Evolutionary conservation across 2,888 invertebrate genomes (phyloP), one percentile per base, ranked within the genome.

Genomic region (Geotrupes spiniger): DNA sequence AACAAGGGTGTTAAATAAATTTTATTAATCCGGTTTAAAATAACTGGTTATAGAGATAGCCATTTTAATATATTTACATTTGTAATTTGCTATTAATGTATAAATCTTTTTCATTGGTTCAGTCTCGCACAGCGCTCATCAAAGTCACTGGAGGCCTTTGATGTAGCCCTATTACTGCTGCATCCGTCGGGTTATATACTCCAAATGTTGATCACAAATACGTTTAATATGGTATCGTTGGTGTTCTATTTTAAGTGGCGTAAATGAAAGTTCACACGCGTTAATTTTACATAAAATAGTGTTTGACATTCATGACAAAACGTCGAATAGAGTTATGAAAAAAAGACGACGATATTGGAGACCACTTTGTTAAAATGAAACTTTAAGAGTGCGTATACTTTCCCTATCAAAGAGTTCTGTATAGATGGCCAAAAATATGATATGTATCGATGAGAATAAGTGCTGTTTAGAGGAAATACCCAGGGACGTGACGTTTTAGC

Each of bases 11-110:
- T 21, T 21, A 21, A 21, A 21, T 21, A 21, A 21, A 21, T 21
- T 21, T 21, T 21, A 21, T 4, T 21, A 21, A 21, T 21, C 6
- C 6, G 3, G 21, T 21, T 21, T 21, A 21, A 21, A 21, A 21
- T 21, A 21, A 21, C 21, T 21, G 21, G 21, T 21, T 21, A 21
- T 21, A 21, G 3, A 6, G 21, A 21, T 21, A 21, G 21, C 21
- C 21, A 54, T 56, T 56, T 56, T 52, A 28, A 36, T 42, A 31
- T 56, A 56, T 56, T 56, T 58, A 47, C 52, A 51, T 56, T 58
- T 53, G 51, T 50, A 56, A 58, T 56, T 56, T 56, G 49, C 49
- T 46, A 42, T 51, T 48, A 54, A 53, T 51, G 43, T 47, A 47
- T 51, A 49, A 44, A 53, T 51, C 45, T 52, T 54, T 55, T 54